Evolutionary conservation across 2,888 invertebrate species (phyloP).

Genomic region (Habrosyne pyritoides): DNA sequence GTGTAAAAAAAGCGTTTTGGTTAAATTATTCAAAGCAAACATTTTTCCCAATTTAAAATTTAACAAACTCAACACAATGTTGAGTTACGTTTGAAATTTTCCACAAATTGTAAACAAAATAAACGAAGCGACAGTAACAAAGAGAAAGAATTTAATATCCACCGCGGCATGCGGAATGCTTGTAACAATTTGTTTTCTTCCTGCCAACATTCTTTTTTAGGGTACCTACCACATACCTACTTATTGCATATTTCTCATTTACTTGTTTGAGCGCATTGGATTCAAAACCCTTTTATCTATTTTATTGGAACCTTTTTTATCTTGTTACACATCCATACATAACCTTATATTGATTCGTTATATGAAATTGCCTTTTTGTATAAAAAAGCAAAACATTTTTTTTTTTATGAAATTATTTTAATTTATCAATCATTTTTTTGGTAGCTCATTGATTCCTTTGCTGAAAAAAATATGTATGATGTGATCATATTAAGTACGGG

Average conservation of each 20-base stretch:
- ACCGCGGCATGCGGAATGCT: constrained; percentile 63
- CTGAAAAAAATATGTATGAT: too few relatives aligned
- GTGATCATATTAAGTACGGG: too few relatives aligned
- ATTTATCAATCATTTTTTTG: too few relatives aligned
- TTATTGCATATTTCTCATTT: constrained; percentile 36
- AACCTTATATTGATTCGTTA: neutral
- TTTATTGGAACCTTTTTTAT: neutral
- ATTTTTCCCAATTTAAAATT: constrained; percentile 56
- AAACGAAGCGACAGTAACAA: constrained; percentile 64
- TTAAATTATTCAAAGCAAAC: constrained; percentile 55
- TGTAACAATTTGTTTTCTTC: constrained; percentile 74
- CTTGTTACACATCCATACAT: neutral
- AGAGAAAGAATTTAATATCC: constrained; percentile 79
- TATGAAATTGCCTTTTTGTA: neutral
- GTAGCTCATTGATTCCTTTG: too few relatives aligned
- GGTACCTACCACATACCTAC: constrained; percentile 53
- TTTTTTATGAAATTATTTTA: too few relatives aligned
- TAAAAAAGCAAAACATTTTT: too few relatives aligned
- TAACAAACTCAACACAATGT: constrained; percentile 56
- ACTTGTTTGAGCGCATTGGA: constrained; percentile 30
- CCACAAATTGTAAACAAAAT: constrained; percentile 67
- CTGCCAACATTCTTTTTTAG: constrained; percentile 61
- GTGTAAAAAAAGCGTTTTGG: constrained; percentile 23
- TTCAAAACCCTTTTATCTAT: constrained; percentile 12
- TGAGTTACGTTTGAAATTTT: constrained; percentile 55